These are phyloP conservation scores for Catharus ustulatus DNA, from an alignment of 2,797 vertebrate species.

Conservation along the genomic window DNA sequence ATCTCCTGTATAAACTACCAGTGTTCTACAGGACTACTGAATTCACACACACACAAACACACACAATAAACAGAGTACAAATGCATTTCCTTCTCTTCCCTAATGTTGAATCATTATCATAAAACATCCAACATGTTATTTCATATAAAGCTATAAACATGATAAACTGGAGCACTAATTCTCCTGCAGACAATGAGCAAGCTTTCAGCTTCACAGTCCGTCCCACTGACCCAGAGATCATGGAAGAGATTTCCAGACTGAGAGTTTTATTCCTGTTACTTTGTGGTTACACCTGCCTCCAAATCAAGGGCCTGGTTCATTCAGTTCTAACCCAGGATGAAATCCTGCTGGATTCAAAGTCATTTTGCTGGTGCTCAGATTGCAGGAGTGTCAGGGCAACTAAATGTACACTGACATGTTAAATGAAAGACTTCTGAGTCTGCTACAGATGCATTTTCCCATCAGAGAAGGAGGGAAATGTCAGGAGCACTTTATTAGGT, in stretches of 20 bases:
- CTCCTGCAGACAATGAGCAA: background rate
- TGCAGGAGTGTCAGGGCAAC: background rate
- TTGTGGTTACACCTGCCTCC: background rate
- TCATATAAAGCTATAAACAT: background rate
- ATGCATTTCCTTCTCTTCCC: background rate
- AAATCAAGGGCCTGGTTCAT: background rate
- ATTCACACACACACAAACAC: background rate
- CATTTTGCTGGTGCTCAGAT: background rate
- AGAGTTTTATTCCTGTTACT: background rate
- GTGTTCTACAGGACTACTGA: background rate
- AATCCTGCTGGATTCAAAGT: background rate
- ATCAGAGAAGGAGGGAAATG: background rate
- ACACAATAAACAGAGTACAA: background rate
- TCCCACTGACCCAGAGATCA: background rate
- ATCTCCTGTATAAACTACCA: background rate
- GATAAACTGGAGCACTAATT: background rate
- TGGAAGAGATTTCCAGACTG: background rate
- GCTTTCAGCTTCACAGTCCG: background rate
- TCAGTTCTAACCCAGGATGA: background rate
- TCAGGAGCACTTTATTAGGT: background rate
- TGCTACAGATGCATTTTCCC: constrained; percentile 6
- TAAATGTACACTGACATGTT: background rate
- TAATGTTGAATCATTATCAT: background rate
- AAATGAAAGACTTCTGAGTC: background rate
- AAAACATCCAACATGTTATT: background rate